Conservation (phyloP, 2,888 invertebrate genomes). For the Tinea pellionella region DNA sequence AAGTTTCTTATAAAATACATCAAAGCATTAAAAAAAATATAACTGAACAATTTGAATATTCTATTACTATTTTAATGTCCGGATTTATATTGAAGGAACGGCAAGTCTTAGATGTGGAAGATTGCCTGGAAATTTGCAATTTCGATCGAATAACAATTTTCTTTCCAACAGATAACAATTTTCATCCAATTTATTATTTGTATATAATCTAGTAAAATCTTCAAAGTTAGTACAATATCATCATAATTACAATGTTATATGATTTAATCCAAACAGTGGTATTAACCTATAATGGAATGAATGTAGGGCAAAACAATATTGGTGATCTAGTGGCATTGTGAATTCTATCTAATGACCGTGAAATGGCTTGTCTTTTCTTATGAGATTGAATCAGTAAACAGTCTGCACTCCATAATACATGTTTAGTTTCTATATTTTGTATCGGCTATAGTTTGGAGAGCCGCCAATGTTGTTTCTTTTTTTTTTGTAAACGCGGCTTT, state of each 20-base stretch:
- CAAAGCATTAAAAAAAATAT: background rate
- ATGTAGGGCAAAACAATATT: background rate
- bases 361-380: too few relatives aligned
- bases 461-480: background rate
- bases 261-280: too few relatives aligned
- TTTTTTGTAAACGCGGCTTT: background rate
- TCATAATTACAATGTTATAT: too few relatives aligned
- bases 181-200: background rate
- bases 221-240: too few relatives aligned
- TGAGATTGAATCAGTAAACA: background rate
- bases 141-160: slow-evolving; percentile 28
- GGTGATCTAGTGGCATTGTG: background rate
- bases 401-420: background rate
- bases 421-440: background rate
- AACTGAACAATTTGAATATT: background rate
- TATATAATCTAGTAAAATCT: too few relatives aligned
- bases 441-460: background rate
- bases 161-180: background rate
- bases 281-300: too few relatives aligned
- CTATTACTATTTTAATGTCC: background rate
- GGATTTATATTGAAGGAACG: background rate
- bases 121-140: slow-evolving; percentile 60
- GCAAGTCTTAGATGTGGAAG: slow-evolving; percentile 34
- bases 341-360: background rate
- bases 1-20: slow-evolving; percentile 13